Conservation (phyloP, 2,888 invertebrate genomes). For the Corbicula japonica region DNA sequence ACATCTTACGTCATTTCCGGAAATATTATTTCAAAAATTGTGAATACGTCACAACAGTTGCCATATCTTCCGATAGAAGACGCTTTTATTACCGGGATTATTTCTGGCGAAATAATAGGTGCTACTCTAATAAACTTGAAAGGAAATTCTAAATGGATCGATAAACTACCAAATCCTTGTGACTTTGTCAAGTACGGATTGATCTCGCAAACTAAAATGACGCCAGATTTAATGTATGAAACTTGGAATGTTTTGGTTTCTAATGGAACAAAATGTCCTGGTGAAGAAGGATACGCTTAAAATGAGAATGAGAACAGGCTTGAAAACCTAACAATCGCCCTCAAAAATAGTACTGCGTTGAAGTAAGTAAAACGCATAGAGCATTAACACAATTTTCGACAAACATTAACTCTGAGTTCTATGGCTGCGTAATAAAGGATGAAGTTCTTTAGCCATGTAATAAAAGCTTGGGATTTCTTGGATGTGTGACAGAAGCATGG, state of each 20-base stretch:
- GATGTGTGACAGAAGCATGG: too few relatives aligned
- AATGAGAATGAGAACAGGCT: too few relatives aligned
- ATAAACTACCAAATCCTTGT: slow-evolving; percentile 1
- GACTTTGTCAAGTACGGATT: not conserved
- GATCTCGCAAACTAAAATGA: not conserved
- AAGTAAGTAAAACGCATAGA: too few relatives aligned
- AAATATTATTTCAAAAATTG: slow-evolving; percentile 52
- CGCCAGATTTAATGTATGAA: not conserved
- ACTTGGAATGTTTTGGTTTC: not conserved
- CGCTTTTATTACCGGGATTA: slow-evolving; percentile 75
- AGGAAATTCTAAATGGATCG: not conserved
- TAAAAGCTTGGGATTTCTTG: too few relatives aligned
- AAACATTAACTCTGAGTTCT: too few relatives aligned
- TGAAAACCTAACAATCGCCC: too few relatives aligned
- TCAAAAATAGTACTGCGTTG: too few relatives aligned
- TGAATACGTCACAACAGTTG: slow-evolving; percentile 59
- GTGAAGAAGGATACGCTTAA: not conserved
- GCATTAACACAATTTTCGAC: too few relatives aligned
- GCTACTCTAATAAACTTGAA: not conserved
- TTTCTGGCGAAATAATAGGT: slow-evolving; percentile 46
- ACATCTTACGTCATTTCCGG: slow-evolving; percentile 67
- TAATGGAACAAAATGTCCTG: not conserved
- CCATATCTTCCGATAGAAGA: slow-evolving; percentile 74
- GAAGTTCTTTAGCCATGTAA: too few relatives aligned
- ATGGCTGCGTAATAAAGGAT: too few relatives aligned